Percentiles rank a stretch among this genome's conserved stretches.
phyloP scores from a whole-genome alignment of 2,888 invertebrate species.

The Scaptomyza cyrtandrae region DNA sequence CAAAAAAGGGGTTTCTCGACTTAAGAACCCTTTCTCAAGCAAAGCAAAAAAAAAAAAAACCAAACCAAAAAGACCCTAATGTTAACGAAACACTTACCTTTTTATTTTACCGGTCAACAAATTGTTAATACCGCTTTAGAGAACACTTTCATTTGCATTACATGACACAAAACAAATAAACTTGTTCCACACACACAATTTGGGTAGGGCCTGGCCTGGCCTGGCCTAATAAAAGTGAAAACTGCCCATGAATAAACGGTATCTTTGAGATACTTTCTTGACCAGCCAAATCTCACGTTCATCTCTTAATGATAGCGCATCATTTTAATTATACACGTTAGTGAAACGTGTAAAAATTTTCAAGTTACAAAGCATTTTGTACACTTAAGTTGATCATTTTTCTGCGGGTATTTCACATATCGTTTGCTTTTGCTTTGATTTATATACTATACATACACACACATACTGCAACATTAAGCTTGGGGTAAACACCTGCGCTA shows the following conservation, averaged over 20 bases:
- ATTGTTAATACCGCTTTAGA: conserved; percentile 27
- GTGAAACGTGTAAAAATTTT: conserved; percentile 62
- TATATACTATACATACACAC: conserved; percentile 14
- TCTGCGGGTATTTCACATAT: conserved; percentile 22
- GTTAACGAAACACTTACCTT: conserved; percentile 46
- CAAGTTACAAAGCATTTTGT: conserved; percentile 3
- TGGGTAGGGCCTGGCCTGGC: neutral
- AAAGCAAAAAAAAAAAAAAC: neutral
- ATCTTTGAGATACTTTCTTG: conserved; percentile 45
- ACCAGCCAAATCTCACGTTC: conserved; percentile 71
- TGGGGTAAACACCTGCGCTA: conserved; percentile 80
- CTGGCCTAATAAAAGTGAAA: conserved; percentile 73
- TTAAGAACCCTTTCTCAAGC: conserved; percentile 25
- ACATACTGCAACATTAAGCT: conserved; percentile 12
- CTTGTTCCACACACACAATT: conserved; percentile 45
- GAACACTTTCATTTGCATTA: conserved; percentile 74
- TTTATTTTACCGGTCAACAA: conserved; percentile 10
- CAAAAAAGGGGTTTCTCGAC: conserved; percentile 10
- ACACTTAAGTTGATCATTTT: neutral
- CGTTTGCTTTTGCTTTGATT: conserved; percentile 26
- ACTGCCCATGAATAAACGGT: conserved; percentile 31
- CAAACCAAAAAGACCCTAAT: neutral
- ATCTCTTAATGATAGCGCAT: conserved; percentile 74
- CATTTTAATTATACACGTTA: conserved; percentile 59
- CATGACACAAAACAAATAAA: conserved; percentile 56